Evolutionary conservation across 2,797 vertebrate species (phyloP).

Genomic region (Gallinago nigripennis): DNA sequence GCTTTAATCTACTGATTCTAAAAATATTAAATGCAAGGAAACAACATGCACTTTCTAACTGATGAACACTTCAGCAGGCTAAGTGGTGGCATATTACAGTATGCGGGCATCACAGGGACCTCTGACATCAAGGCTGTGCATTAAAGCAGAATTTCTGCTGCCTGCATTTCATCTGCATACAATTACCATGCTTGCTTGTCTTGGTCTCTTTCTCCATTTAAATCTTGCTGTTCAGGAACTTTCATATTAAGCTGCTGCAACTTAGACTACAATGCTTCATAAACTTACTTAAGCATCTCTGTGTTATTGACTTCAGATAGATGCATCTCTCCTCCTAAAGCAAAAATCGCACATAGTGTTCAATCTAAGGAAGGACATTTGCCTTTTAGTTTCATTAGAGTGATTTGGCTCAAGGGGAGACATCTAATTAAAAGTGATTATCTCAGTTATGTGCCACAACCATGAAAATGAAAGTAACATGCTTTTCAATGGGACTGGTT

Average conservation of each 20-base stretch:
- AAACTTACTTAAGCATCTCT: constrained; percentile 46
- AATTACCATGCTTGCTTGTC: neutral
- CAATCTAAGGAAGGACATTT: constrained; percentile 44
- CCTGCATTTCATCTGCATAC: neutral
- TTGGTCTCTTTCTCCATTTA: neutral
- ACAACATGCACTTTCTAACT: neutral
- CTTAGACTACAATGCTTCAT: neutral
- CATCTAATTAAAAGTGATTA: constrained; percentile 29
- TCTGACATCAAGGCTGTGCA: neutral
- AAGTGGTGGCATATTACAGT: neutral
- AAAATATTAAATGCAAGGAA: neutral
- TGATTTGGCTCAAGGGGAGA: constrained; percentile 47
- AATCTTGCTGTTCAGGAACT: neutral
- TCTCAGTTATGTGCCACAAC: neutral
- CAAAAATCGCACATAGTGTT: constrained; percentile 30
- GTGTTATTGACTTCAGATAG: constrained; percentile 20
- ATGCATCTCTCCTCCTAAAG: neutral
- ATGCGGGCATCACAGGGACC: neutral
- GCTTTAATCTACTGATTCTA: neutral
- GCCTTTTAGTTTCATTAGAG: constrained; percentile 14
- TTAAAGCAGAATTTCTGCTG: neutral
- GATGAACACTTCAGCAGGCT: neutral
- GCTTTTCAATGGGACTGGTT: accelerated
- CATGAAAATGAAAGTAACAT: neutral
- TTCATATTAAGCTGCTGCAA: neutral